Evolutionary conservation across 2,888 invertebrate species (phyloP).

Genomic region (Callimorpha dominula): DNA sequence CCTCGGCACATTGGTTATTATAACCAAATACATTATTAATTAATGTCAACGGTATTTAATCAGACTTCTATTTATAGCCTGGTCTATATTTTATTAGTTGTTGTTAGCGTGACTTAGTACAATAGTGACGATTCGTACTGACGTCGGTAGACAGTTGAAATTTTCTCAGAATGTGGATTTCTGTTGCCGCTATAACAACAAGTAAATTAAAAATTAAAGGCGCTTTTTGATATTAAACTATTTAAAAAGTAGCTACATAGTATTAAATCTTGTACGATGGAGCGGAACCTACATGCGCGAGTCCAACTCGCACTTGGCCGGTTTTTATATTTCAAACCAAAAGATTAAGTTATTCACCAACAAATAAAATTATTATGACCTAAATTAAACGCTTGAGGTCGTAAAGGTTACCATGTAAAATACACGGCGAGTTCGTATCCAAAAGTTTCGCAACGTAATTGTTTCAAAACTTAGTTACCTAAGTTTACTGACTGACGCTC

Average conservation of each 20-base stretch:
- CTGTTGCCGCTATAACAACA: no score
- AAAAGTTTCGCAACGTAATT: constrained; percentile 34
- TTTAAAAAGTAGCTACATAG: no score
- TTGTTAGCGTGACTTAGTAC: background rate
- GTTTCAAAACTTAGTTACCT: constrained; percentile 32
- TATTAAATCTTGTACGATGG: no score
- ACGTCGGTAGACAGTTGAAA: background rate
- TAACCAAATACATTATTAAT: background rate
- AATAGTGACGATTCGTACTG: background rate
- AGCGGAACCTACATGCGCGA: no score
- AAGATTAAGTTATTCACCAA: constrained; percentile 9
- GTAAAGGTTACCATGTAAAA: constrained; percentile 28
- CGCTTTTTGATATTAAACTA: no score
- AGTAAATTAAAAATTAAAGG: no score
- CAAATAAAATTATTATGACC: constrained; percentile 38
- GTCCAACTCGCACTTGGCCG: no score
- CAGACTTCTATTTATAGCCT: no score
- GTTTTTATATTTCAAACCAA: background rate
- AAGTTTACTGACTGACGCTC: constrained; percentile 30
- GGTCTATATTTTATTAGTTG: background rate
- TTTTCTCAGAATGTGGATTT: no score
- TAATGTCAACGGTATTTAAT: background rate
- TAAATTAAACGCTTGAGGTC: constrained; percentile 24
- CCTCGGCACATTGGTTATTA: no score
- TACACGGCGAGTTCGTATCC: constrained; percentile 26